Base-by-base conservation (phyloP, 35 echinoderm and acorn worm genomes). In the Heliocidaris tuberculata region DNA sequence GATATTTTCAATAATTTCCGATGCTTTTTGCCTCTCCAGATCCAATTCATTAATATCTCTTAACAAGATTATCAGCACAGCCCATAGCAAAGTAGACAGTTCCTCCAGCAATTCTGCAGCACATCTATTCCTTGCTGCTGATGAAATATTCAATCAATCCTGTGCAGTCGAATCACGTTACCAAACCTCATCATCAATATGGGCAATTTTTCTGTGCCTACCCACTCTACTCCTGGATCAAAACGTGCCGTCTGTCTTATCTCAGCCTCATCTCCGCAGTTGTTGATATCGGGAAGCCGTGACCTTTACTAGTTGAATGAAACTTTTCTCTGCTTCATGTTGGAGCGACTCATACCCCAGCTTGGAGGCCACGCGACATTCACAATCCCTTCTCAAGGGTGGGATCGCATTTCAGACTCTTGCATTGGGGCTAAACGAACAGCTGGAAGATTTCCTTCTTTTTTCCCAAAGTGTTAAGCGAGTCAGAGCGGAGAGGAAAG, bases 271-370 rank as follows among this genome's bases (percentile, higher is more conserved):
- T 78, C 65, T n/a, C 7, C 65, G 65, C 65, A 78, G 65, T 78
- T 78, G 65, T n/a, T 78, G 65, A 56, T 42, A 42, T 56, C 52
- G 10, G 21, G 27, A 19, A n/a, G 21, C 21, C 27, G 65, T 78
- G 65, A 78, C 65, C 65, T 78, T 78, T 78, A 78, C 65, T 27
- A 78, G 65, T 78, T 78, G 65, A 78, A 78, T 78, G 65, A 78
- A 78, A 78, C 65, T 78, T 78, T 78, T n/a, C 21, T 4, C 65
- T 78, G 65, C 65, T 78, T 78, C 65, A 78, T 78, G 65, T 78
- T 78, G 50, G 21, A 19, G 21, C 65, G 21, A 78, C 65, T 78
- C 65, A 78, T 27, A 78, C 65, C 6, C 21, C 21, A 78, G 65
- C 65, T 3, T 5, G 21, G 65, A 7, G 17, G 65, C 65, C 65